phyloP scores from a whole-genome alignment of 2,888 invertebrate species.

The Drosophila meridiana region DNA sequence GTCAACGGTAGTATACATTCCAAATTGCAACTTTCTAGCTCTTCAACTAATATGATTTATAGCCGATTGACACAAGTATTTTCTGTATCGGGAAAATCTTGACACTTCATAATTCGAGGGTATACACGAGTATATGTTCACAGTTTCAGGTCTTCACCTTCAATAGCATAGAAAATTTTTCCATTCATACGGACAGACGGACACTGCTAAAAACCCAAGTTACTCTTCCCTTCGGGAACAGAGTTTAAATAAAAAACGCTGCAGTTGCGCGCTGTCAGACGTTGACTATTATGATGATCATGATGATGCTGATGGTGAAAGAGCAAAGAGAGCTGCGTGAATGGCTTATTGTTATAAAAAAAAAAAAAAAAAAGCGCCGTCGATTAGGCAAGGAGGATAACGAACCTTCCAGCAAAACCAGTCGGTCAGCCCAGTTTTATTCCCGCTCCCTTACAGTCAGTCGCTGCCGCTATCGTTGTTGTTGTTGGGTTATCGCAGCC shows the following conservation, averaged over 20 bases:
- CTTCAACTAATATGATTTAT: too few species aligned
- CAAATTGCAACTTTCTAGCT: too few species aligned
- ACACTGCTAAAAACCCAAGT: too few species aligned
- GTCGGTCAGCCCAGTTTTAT: constrained; percentile 43
- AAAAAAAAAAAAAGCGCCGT: constrained; percentile 21
- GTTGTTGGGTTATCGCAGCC: constrained; percentile 23
- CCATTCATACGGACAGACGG: too few species aligned
- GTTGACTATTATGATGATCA: constrained; percentile 20
- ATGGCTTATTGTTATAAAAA: constrained; percentile 48
- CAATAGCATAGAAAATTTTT: too few species aligned
- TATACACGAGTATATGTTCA: too few species aligned
- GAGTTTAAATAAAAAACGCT: constrained; percentile 26
- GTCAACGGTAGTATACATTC: too few species aligned
- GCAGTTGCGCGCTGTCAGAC: constrained; percentile 64
- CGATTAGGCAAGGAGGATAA: constrained; percentile 70
- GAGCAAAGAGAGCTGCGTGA: constrained; percentile 35
- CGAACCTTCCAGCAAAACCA: constrained; percentile 55
- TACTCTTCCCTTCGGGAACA: too few species aligned
- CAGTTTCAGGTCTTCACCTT: too few species aligned
- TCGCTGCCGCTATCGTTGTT: constrained; percentile 27
- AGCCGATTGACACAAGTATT: too few species aligned
- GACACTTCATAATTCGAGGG: too few species aligned
- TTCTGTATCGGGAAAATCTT: too few species aligned
- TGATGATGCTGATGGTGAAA: constrained; percentile 28
- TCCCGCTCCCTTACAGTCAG: constrained; percentile 49